Base-by-base conservation (phyloP, 2,888 invertebrate genomes). In the Tinea pellionella region DNA sequence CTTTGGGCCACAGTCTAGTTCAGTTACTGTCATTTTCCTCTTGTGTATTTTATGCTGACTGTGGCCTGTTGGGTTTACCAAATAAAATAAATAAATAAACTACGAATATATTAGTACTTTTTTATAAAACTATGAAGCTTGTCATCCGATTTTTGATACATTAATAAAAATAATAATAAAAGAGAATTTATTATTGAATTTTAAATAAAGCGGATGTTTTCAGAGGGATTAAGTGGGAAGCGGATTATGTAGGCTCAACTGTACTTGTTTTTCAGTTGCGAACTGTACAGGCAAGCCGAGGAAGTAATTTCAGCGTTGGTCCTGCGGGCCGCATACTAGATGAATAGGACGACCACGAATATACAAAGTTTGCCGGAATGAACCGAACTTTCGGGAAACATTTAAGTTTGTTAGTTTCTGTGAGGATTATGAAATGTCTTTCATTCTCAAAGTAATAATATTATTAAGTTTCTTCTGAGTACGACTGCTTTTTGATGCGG, bases 321-420 rank as follows among this genome's bases (percentile, higher is more conserved):
- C 60, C 60, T 61, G 61, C 61, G 61, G 55, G 58, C 59, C 66
- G 74, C 70, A 74, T 75, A 74, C 71, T 67, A 68, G 71, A 75
- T 72, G 70, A 73, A 72, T 32, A 32, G 19, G 30, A 24, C 29
- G 29, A 29, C 55, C 24, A 55, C 55, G 18, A 55, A 55, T 16
- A 13, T 16, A 13, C 15, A 47, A 47, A 16, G 3, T 47, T 47
- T 15, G 13, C 8, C 47, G 47, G 16, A 47, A 47, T 15, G 15
- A 47, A 47, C 47, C 8, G 13, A 47, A 47, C 8, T 13, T 47
- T 47, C 13, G 37, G 37, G 37, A 37, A 37, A 37, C 37, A 37
- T 37, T 37, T 37, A 37, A 37, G 37, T 37, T 37, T 37, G 37
- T 37, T 37, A 37, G 37, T 37, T 37, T 37, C 37, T 12, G 37